Percentiles rank a stretch among this genome's conserved stretches.
Evolutionary conservation across 2,888 invertebrate genomes (phyloP).

Genomic region (Phaonia tiefii): DNA sequence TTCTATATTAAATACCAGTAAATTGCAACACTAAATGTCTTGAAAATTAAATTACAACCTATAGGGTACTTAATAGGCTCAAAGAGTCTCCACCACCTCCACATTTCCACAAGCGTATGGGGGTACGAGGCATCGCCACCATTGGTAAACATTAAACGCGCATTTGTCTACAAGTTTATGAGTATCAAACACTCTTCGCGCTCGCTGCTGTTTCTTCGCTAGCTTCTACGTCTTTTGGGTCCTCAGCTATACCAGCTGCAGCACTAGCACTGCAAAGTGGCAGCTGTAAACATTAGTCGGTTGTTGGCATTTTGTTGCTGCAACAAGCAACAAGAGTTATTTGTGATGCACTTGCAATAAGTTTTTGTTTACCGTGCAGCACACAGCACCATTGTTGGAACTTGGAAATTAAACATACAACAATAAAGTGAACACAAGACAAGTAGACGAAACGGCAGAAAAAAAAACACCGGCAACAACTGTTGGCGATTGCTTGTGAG

Average conservation of each 20-base stretch:
- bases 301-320: constrained; percentile 26
- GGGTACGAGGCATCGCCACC: neutral
- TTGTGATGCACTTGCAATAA: constrained; percentile 57
- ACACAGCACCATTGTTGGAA: constrained; percentile 29
- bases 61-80: too few species aligned
- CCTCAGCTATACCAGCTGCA: neutral
- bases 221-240: too few species aligned
- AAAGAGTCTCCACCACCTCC: too few species aligned
- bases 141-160: constrained; percentile 53
- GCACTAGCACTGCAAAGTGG: neutral
- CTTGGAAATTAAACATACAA: constrained; percentile 28
- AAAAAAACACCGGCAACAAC: neutral
- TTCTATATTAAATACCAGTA: too few species aligned
- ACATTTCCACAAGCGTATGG: too few species aligned
- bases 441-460: neutral
- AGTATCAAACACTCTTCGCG: constrained; percentile 51
- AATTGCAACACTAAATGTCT: too few species aligned
- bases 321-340: constrained; percentile 46
- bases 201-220: neutral
- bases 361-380: constrained; percentile 40
- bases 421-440: neutral
- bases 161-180: constrained; percentile 64
- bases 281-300: constrained; percentile 2
- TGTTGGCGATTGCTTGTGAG: neutral
- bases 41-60: too few species aligned